These are phyloP conservation scores for Drosophila diplacantha DNA, from an alignment of 2,888 invertebrate species.

Conservation along the genomic window DNA sequence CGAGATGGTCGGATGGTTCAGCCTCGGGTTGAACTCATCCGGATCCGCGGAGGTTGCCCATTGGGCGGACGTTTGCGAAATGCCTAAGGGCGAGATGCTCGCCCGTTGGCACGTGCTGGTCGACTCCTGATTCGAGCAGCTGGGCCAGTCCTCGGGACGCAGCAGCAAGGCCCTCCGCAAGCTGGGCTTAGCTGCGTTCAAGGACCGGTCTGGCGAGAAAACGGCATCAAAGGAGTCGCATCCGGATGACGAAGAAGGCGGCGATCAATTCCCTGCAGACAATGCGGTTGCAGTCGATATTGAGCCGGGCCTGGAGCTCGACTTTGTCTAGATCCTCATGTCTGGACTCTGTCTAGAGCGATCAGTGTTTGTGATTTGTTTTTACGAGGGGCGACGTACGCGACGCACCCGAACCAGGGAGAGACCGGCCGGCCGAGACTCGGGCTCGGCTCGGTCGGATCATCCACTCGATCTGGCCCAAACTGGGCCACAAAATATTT, in stretches of 20 bases:
- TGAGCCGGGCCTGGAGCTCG: slow-evolving; percentile 76
- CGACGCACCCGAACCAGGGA: slow-evolving; percentile 7
- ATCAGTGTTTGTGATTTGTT: slow-evolving; percentile 45
- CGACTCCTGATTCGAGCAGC: slow-evolving; percentile 83
- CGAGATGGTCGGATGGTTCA: slow-evolving; percentile 98
- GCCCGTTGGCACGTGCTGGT: slow-evolving; percentile 96
- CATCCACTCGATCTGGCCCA: slow-evolving; percentile 39
- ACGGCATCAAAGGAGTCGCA: slow-evolving; percentile 52
- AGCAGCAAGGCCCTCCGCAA: slow-evolving; percentile 73
- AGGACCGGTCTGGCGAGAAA: slow-evolving; percentile 76
- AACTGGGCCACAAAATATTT: slow-evolving; percentile 45
- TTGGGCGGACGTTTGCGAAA: slow-evolving; percentile 95
- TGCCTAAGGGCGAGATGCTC: slow-evolving; percentile 91
- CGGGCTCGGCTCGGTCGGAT: slow-evolving; percentile 5
- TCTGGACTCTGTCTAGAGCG: slow-evolving; percentile 15
- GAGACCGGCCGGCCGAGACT: slow-evolving; percentile 35
- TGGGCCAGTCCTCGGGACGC: slow-evolving; percentile 76
- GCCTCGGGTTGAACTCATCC: slow-evolving; percentile 92
- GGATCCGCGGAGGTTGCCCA: slow-evolving; percentile 94
- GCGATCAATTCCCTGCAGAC: slow-evolving; percentile 51
- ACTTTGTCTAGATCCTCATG: slow-evolving; percentile 69
- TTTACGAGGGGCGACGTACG: slow-evolving; percentile 39
- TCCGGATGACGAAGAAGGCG: slow-evolving; percentile 31
- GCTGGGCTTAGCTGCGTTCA: slow-evolving; percentile 71
- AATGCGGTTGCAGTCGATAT: slow-evolving; percentile 76